Evolutionary conservation across 2,113 vertebrate genomes (phyloP).

Genomic region (Nestor notabilis): DNA sequence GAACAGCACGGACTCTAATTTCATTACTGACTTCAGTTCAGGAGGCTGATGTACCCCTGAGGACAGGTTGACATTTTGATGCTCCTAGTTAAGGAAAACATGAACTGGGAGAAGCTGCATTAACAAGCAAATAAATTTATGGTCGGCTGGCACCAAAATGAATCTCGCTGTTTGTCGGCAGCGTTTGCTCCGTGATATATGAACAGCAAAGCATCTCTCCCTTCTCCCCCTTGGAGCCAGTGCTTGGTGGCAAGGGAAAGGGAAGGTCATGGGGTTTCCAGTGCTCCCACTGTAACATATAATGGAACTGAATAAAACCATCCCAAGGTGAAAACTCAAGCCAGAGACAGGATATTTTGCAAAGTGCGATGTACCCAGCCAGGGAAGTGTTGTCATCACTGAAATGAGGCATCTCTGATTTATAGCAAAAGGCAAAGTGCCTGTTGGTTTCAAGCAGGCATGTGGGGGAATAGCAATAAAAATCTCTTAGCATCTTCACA

Average conservation of each 20-base stretch:
- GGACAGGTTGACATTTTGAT: constrained; percentile 76
- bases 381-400: background rate
- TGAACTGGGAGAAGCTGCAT: constrained; percentile 62
- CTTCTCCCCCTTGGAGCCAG: background rate
- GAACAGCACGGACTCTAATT: constrained; percentile 25
- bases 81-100: constrained; percentile 72
- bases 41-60: constrained; percentile 69
- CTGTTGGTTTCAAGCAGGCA: background rate
- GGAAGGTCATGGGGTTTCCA: background rate
- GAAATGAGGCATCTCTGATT: background rate
- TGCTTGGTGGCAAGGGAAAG: background rate
- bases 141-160: constrained; percentile 18
- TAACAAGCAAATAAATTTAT: constrained; percentile 71
- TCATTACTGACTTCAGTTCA: constrained; percentile 19
- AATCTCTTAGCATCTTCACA: background rate
- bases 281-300: background rate
- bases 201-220: background rate
- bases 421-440: background rate
- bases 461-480: accelerated
- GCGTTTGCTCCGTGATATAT: constrained; percentile 36
- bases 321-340: background rate
- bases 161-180: background rate
- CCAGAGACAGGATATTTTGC: background rate
- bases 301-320: background rate
- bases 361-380: background rate